Conservation (phyloP, 2,797 vertebrate species). For the Rhabdomys pumilio region DNA sequence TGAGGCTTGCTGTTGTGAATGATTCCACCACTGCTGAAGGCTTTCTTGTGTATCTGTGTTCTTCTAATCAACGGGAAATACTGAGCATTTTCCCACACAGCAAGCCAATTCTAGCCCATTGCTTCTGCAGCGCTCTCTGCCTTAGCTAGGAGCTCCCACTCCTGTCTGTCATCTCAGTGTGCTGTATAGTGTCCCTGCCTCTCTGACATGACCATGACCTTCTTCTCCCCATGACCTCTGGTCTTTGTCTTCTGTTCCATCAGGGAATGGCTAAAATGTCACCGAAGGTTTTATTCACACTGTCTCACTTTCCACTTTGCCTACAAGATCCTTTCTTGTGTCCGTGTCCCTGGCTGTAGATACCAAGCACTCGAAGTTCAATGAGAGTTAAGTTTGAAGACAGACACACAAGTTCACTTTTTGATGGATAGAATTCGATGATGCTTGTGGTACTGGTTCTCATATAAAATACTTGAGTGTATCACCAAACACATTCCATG, state of each 20-base stretch:
- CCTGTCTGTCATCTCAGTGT: rapidly evolving
- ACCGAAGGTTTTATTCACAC: neutral
- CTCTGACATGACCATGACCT: neutral
- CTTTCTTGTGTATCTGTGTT: neutral
- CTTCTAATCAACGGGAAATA: neutral
- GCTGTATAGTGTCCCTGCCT: neutral
- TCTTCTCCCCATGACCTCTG: too few relatives aligned
- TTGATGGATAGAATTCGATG: neutral
- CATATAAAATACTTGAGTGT: too few relatives aligned
- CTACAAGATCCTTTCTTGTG: neutral
- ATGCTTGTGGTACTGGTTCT: neutral
- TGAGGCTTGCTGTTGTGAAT: neutral
- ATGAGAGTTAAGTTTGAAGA: neutral
- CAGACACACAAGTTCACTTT: too few relatives aligned
- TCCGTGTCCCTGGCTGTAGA: neutral
- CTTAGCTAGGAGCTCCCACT: too few relatives aligned
- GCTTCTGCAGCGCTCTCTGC: neutral
- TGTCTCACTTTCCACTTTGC: neutral
- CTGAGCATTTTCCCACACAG: neutral
- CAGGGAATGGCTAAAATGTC: neutral
- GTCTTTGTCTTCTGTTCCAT: neutral
- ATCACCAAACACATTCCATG: neutral
- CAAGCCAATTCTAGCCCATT: neutral
- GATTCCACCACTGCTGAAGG: neutral
- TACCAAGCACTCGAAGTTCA: too few relatives aligned